Base-by-base conservation (phyloP, 30 jellyfish, hydroid and myxozoan genomes). In the Pelagia noctiluca region DNA sequence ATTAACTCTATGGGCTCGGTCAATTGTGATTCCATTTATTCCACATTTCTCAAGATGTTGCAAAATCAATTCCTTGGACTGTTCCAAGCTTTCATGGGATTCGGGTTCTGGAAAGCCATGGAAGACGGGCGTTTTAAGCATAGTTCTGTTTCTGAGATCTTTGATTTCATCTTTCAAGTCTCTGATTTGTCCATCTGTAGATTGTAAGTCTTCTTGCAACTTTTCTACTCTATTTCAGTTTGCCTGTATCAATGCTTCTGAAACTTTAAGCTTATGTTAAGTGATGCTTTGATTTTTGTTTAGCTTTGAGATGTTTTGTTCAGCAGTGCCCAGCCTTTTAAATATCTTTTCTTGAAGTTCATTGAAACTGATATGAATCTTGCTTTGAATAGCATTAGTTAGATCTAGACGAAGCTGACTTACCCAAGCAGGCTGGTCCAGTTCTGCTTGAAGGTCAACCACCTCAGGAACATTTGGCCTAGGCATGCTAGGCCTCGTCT, bases 341-440 rank as follows among this genome's bases (percentile, higher is more conserved):
- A 22, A 64, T 28, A 64, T 16, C 21, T 64, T 64, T 10, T 64
- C 32, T 64, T 64, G 78, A 16, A 64, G 50, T 31, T 64, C 78
- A 64, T 64, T 64, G 29, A 64, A 64, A 10, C 78, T 11, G 5
- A 5, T 23, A 64, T 64, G 57, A 31, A 64, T 64, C 78, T 64
- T 64, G 78, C 36, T 64, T 64, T 64, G 57, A 64, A 31, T 64
- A 53, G 32, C 78, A 28, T 64, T 64, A 11, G 49, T 64, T 64
- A 64, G 78, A 64, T 64, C 78, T 31, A 11, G 49, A 31, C 32
- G 78, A 31, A 64, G 50, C 29, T 64, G 49, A 64, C 32, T 64
- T 31, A 64, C 78, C 78, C 78, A 64, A 64, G 78, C 78, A 12
- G 78, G 57, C 78, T 64, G 78, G n/a, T 64, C 78, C 78, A 42